These are phyloP conservation scores for Nephrotoma guestfalica DNA, from an alignment of 2,888 invertebrate genomes.

Conservation along the genomic window DNA sequence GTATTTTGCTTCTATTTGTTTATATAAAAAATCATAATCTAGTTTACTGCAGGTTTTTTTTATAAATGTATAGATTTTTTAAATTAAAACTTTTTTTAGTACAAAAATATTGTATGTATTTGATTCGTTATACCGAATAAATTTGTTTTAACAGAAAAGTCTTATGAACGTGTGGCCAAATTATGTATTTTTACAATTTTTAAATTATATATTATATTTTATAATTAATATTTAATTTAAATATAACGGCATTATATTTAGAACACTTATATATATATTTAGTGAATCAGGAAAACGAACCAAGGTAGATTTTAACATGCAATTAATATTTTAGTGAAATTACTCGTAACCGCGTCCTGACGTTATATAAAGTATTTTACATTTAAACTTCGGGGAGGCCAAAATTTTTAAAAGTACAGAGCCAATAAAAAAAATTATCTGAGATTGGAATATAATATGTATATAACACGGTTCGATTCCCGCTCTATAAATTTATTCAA, in stretches of 20 bases:
- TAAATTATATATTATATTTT: neutral
- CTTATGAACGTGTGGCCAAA: neutral
- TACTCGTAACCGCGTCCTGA: neutral
- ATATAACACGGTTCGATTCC: neutral
- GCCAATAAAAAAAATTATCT: neutral
- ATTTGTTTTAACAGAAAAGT: neutral
- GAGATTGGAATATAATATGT: neutral
- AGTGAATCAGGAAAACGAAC: neutral
- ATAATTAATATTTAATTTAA: neutral
- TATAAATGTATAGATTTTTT: neutral
- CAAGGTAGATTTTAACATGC: neutral
- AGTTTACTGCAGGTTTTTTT: neutral
- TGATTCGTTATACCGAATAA: neutral
- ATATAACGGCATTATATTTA: neutral
- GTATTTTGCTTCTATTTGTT: neutral
- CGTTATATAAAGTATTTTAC: neutral
- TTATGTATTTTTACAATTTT: neutral
- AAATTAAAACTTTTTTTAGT: neutral
- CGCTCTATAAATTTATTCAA: neutral
- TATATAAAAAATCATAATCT: neutral
- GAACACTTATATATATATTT: neutral
- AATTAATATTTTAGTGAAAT: neutral
- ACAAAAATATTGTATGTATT: neutral
- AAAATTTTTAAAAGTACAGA: neutral
- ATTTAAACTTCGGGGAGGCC: neutral